Percentiles rank a stretch among this genome's conserved stretches.
Evolutionary conservation across 1,140 invertebrate species (phyloP).

Genomic region (Orussus abietinus): DNA sequence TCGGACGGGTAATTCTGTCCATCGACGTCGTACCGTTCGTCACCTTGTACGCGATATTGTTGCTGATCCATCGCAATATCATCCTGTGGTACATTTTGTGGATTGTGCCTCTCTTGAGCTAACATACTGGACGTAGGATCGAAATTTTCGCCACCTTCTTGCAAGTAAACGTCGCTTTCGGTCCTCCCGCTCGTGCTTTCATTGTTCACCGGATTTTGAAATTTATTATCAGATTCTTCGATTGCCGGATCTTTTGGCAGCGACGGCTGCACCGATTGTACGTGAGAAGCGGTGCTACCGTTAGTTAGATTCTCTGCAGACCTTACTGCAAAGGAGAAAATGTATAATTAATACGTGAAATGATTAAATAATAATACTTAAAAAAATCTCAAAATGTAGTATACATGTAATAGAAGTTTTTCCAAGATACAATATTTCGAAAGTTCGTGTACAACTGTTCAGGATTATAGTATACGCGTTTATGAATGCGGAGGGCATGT

Average conservation of each 20-base stretch:
- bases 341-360: neutral
- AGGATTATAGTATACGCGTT: too few relatives aligned
- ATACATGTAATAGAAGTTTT: conserved; percentile 1
- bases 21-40: conserved; percentile 14
- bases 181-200: conserved; percentile 2
- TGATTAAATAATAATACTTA: neutral
- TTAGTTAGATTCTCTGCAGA: neutral
- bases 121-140: neutral
- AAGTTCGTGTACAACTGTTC: too few relatives aligned
- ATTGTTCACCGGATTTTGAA: conserved; percentile 3
- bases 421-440: too few relatives aligned
- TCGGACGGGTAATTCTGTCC: conserved; percentile 23
- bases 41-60: conserved; percentile 17
- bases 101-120: neutral
- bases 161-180: conserved; percentile 2
- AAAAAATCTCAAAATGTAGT: neutral
- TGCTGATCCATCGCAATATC: conserved; percentile 12
- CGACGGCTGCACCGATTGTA: too few relatives aligned
- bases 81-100: neutral
- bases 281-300: neutral
- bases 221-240: neutral
- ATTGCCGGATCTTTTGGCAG: neutral
- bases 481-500: too few relatives aligned
- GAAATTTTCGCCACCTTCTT: conserved; percentile 2
- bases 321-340: neutral